Conservation (phyloP, 2,113 vertebrate genomes). For the Hippolais icterina region DNA sequence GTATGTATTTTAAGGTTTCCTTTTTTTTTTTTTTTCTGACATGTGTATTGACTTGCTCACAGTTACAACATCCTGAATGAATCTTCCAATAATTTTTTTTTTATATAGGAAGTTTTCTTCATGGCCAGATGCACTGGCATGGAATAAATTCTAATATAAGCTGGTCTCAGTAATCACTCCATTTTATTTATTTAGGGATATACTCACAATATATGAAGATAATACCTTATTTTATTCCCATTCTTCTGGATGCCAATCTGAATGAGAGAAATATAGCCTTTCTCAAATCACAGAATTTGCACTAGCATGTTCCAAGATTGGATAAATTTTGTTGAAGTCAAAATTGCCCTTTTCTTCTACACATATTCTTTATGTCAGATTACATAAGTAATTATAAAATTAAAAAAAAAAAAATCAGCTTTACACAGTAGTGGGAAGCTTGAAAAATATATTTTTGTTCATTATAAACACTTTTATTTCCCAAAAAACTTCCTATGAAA, state of each 20-base stretch:
- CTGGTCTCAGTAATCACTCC: not conserved
- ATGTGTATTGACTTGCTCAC: not conserved
- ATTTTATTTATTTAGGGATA: not conserved
- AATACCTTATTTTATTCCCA: not conserved
- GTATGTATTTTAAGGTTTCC: not conserved
- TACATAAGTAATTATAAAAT: not conserved
- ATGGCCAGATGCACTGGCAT: not conserved
- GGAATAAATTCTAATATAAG: not conserved
- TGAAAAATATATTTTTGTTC: not conserved
- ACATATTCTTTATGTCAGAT: accelerated
- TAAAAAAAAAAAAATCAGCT: not conserved
- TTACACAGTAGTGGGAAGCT: not conserved
- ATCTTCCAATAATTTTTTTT: not conserved
- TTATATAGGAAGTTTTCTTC: not conserved
- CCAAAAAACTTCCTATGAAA: not conserved
- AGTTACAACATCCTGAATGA: not conserved
- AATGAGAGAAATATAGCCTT: not conserved
- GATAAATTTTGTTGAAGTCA: not conserved
- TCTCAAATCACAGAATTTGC: not conserved
- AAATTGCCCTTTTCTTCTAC: not conserved
- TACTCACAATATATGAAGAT: not conserved
- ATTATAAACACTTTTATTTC: not conserved
- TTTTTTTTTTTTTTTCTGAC: not conserved
- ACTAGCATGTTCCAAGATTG: not conserved
- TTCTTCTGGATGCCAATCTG: not conserved